Conservation (phyloP, 2,113 vertebrate species). For the Hiodon tergisus region DNA sequence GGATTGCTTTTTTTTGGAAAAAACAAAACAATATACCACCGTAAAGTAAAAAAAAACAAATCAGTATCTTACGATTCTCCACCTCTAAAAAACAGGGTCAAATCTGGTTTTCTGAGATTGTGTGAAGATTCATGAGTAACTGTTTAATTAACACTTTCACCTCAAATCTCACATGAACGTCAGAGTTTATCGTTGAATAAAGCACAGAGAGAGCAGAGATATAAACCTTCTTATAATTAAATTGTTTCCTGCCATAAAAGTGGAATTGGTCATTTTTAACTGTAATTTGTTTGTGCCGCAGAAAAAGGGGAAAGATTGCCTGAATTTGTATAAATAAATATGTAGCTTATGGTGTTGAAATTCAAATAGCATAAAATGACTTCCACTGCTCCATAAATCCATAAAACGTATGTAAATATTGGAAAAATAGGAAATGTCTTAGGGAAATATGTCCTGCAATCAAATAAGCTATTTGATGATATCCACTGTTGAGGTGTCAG, state of each 20-base stretch:
- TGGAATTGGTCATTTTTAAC: constrained; percentile 41
- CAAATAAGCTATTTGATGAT: constrained; percentile 46
- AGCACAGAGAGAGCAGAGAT: not conserved
- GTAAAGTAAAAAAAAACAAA: not conserved
- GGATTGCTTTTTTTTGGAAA: not conserved
- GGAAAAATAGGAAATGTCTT: constrained; percentile 40
- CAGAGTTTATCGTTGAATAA: not conserved
- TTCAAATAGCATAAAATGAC: constrained; percentile 6
- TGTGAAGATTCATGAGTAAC: too few species aligned
- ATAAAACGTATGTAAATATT: constrained; percentile 36
- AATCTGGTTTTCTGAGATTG: too few species aligned
- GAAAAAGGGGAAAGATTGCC: constrained; percentile 31
- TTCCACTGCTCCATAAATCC: constrained; percentile 48
- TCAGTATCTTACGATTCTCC: not conserved
- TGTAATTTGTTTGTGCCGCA: constrained; percentile 41
- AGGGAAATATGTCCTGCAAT: constrained; percentile 39
- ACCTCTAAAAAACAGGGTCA: not conserved
- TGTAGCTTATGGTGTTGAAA: constrained; percentile 5
- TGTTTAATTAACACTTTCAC: not conserved
- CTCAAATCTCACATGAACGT: not conserved
- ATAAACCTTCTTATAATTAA: constrained; percentile 25
- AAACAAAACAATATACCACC: not conserved
- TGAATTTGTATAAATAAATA: constrained; percentile 42
- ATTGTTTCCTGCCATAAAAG: constrained; percentile 37
- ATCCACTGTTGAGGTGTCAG: constrained; percentile 35